Conservation (phyloP, 2,113 vertebrate species). For the Platichthys flesus region DNA sequence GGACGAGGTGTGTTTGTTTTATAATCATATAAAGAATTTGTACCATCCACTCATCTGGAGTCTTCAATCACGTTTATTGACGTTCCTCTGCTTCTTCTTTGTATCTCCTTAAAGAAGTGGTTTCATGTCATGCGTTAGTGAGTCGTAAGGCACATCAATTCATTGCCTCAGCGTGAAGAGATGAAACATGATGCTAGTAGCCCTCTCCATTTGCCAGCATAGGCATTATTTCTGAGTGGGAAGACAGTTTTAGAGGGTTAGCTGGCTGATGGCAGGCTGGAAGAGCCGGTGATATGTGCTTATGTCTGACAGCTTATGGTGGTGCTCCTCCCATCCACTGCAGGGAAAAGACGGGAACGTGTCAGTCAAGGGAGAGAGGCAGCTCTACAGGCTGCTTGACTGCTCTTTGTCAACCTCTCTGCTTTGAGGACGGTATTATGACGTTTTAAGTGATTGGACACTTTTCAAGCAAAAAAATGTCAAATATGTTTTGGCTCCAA, state of each 20-base stretch:
- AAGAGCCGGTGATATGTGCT: constrained; percentile 66
- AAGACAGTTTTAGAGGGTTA: constrained; percentile 75
- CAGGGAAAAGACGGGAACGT: constrained; percentile 32
- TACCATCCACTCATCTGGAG: constrained; percentile 31
- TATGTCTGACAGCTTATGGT: constrained; percentile 66
- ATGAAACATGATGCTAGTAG: constrained; percentile 68
- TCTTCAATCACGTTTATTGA: constrained; percentile 68
- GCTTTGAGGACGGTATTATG: constrained; percentile 7
- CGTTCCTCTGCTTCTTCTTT: constrained; percentile 7
- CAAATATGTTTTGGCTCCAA: not conserved
- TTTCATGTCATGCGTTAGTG: constrained; percentile 59
- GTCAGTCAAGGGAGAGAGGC: constrained; percentile 17
- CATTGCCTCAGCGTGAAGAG: constrained; percentile 63
- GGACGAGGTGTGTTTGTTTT: constrained; percentile 48
- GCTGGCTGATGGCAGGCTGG: constrained; percentile 63
- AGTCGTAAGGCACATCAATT: constrained; percentile 58
- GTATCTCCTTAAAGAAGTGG: constrained; percentile 32
- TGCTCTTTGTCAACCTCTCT: constrained; percentile 30
- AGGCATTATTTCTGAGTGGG: constrained; percentile 72
- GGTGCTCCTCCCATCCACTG: constrained; percentile 49
- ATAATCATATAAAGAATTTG: constrained; percentile 43
- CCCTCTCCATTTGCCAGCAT: constrained; percentile 66
- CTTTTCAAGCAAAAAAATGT: not conserved
- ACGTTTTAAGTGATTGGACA: not conserved
- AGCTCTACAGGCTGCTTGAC: constrained; percentile 25